These are phyloP conservation scores for Pseudolycoriella hygida DNA, from an alignment of 2,888 invertebrate species.

Conservation along the genomic window DNA sequence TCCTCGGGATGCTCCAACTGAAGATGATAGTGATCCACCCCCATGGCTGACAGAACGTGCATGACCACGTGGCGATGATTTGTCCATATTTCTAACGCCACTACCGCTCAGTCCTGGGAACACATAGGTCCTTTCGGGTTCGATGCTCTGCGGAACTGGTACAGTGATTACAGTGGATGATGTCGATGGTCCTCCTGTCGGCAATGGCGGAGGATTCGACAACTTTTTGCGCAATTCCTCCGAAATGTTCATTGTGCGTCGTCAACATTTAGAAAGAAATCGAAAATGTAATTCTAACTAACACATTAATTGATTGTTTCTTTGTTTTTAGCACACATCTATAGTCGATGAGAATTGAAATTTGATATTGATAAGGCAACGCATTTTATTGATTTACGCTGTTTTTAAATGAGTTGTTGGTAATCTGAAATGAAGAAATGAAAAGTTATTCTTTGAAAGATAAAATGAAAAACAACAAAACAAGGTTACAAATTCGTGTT, in stretches of 20 bases:
- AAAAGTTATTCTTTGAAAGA: too few relatives aligned
- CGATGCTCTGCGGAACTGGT: constrained; percentile 9
- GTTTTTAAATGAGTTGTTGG: too few relatives aligned
- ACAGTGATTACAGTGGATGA: constrained; percentile 1
- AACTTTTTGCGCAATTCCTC: constrained; percentile 29
- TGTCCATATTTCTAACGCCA: constrained; percentile 3
- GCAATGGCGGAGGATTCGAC: constrained; percentile 11
- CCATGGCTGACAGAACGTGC: constrained; percentile 75
- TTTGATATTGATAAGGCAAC: too few relatives aligned
- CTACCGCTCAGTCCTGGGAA: constrained; percentile 17
- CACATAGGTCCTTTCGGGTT: constrained; percentile 26
- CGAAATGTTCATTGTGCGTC: constrained; percentile 26
- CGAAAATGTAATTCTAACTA: too few relatives aligned
- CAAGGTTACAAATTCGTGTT: too few relatives aligned
- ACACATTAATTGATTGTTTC: too few relatives aligned
- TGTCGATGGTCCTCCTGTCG: constrained; percentile 2
- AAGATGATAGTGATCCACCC: constrained; percentile 31
- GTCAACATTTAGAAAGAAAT: constrained; percentile 20
- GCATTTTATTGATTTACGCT: too few relatives aligned
- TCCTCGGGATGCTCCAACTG: constrained; percentile 33
- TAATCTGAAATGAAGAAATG: too few relatives aligned
- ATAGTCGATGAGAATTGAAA: too few relatives aligned
- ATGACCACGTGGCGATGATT: constrained; percentile 34
- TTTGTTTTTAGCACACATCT: too few relatives aligned
- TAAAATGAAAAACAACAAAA: too few relatives aligned